These are phyloP conservation scores for Nymphalis polychloros DNA, from an alignment of 2,888 invertebrate species.

Conservation along the genomic window DNA sequence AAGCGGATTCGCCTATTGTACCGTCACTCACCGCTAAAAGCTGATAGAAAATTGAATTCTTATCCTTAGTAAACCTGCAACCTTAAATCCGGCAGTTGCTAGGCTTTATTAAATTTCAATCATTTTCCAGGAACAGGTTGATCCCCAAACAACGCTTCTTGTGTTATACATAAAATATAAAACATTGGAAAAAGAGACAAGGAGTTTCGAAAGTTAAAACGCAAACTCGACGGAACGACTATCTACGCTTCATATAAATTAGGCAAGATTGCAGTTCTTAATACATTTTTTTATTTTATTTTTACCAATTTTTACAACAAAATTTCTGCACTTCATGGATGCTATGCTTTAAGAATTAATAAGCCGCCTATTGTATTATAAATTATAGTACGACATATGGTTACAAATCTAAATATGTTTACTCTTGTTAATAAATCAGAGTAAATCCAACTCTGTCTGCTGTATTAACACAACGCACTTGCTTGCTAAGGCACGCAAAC, in stretches of 20 bases:
- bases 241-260: too few species aligned
- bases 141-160: slow-evolving; percentile 20
- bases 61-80: slow-evolving; percentile 43
- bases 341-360: too few species aligned
- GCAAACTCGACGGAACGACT: too few species aligned
- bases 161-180: slow-evolving; percentile 9
- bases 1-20: slow-evolving; percentile 28
- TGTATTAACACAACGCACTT: slow-evolving; percentile 33
- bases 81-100: slow-evolving; percentile 41
- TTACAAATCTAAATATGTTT: background rate
- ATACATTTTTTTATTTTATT: too few species aligned
- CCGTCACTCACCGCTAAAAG: slow-evolving; percentile 39
- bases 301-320: too few species aligned
- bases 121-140: slow-evolving; percentile 29
- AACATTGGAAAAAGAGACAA: background rate
- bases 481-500: slow-evolving; percentile 23
- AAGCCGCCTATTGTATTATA: too few species aligned
- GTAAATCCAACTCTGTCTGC: slow-evolving; percentile 9
- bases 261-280: too few species aligned
- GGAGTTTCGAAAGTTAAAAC: background rate
- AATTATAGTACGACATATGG: too few species aligned
- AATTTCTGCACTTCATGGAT: too few species aligned
- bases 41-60: slow-evolving; percentile 48
- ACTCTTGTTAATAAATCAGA: slow-evolving; percentile 6
- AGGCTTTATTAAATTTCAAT: slow-evolving; percentile 44